phyloP scores from a whole-genome alignment of 2,797 vertebrate genomes.

The Acrocephalus scirpaceus region DNA sequence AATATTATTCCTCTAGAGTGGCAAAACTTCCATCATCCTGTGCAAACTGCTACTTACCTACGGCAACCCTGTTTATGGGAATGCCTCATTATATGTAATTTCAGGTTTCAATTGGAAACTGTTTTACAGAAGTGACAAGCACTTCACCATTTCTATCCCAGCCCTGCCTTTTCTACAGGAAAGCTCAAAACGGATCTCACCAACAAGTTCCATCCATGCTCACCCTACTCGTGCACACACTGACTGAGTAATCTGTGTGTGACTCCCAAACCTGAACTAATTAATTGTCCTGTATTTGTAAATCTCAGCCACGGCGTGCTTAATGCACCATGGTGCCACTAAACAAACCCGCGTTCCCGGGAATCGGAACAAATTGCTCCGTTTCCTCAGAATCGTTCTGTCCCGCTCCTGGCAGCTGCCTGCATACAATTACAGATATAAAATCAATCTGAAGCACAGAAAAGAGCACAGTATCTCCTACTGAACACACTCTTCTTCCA shows the following conservation, averaged over 20 bases:
- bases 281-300: neutral
- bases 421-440: neutral
- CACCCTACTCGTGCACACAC: neutral
- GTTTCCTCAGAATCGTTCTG: neutral
- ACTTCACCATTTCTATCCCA: neutral
- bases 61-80: neutral
- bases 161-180: neutral
- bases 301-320: neutral
- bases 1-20: constrained; percentile 2
- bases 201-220: neutral
- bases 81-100: constrained; percentile 40
- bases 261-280: constrained; percentile 17
- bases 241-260: neutral
- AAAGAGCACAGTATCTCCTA: neutral
- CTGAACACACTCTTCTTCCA: neutral
- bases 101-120: constrained; percentile 36
- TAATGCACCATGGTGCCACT: neutral
- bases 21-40: constrained; percentile 19
- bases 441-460: neutral
- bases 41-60: constrained; percentile 29
- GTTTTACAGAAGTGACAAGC: constrained; percentile 39
- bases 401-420: neutral
- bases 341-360: neutral
- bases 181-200: neutral
- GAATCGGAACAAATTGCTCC: neutral